Conservation (phyloP, 2,113 vertebrate species). For the Balaeniceps rex region DNA sequence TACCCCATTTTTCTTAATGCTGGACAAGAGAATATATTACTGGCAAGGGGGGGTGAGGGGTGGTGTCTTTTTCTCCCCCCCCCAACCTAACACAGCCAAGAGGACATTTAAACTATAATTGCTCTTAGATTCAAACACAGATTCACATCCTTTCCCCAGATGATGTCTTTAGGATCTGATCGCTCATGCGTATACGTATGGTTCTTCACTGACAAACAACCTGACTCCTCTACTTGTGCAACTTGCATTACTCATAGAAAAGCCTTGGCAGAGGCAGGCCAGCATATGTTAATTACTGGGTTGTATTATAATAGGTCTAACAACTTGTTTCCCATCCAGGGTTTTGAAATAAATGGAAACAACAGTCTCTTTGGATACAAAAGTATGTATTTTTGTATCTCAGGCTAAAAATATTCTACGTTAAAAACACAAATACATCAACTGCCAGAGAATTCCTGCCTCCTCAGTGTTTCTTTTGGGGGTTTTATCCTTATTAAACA, state of each 20-base stretch:
- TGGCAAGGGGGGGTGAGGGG: accelerated
- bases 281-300: constrained; percentile 51
- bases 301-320: constrained; percentile 55
- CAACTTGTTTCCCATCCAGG: constrained; percentile 34
- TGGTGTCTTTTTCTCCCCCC: no score
- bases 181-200: not conserved
- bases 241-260: constrained; percentile 42
- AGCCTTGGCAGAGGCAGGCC: constrained; percentile 33
- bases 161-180: not conserved
- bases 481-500: not conserved
- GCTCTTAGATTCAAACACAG: not conserved
- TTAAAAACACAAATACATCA: constrained; percentile 27
- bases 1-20: not conserved
- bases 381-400: not conserved
- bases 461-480: not conserved
- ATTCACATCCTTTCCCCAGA: not conserved
- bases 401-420: constrained; percentile 3
- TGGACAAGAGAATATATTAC: not conserved
- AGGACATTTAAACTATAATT: not conserved
- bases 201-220: constrained; percentile 8
- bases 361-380: constrained; percentile 10
- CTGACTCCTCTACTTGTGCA: constrained; percentile 13
- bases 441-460: constrained; percentile 1
- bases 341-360: constrained; percentile 53
- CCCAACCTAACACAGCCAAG: not conserved